Evolutionary conservation across 2,888 invertebrate species (phyloP), one percentile per base, ranked within the genome.

Genomic region (Drosophila dives): DNA sequence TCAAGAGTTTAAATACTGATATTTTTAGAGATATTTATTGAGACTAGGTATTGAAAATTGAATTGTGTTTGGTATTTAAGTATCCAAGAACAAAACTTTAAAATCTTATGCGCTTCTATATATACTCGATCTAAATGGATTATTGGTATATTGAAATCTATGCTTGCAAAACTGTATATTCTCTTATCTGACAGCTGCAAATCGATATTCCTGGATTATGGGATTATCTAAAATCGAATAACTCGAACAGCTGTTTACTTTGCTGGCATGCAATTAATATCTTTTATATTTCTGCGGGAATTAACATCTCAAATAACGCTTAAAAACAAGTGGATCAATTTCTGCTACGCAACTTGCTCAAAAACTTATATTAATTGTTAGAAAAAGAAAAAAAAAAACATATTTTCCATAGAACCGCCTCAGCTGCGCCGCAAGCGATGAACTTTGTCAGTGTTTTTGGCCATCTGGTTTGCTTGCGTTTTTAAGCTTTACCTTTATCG

Each of bases 391-490:
- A 34, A 34, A 12, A 34, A 34, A 20, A 4, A 6, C 7, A n/a
- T 11, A 23, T 29, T 38, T 77, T 75, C 65, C 65, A 58, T 61
- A 60, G 70, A 77, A 77, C 50, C 26, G 45, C 33, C 48, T 38
- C 38, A 55, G n/a, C 12, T 15, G n/a, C 12, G 38, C 29, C 61
- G 68, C 29, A 54, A 67, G 59, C 51, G 78, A 64, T 72, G 73
- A 64, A 65, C 60, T 51, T 61, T 61, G 73, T 53, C 53, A 42
- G 20, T 67, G 34, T n/a, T 6, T 62, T 17, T 63, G 26, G n/a
- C 34, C 38, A 77, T 73, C 69, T 68, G 56, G 68, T 63, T 77
- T 68, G 74, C 68, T 63, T 50, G 53, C 11, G n/a, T 23, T 59
- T 48, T 54, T 26, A 11, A 17, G 29, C 51, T 42, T 34, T 53